phyloP scores from a whole-genome alignment of 2,888 invertebrate species.

The Oxystoma pomonae region DNA sequence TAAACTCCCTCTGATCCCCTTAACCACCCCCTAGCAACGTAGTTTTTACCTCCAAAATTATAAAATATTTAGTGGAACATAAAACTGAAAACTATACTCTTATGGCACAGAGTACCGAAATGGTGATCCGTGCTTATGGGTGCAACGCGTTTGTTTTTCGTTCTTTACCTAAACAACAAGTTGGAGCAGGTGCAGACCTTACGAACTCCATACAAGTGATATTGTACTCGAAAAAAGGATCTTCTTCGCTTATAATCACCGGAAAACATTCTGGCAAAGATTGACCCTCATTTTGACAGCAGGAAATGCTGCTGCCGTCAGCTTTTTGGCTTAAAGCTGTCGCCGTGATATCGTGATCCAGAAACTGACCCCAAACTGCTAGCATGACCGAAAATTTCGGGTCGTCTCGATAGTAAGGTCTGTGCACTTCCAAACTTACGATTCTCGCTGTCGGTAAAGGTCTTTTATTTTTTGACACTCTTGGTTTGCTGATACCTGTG shows the following conservation, averaged over 20 bases:
- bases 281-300: slow-evolving; percentile 52
- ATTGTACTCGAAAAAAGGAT: slow-evolving; percentile 65
- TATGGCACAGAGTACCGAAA: too few relatives aligned
- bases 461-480: slow-evolving; percentile 52
- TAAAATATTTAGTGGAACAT: too few relatives aligned
- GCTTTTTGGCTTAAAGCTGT: slow-evolving; percentile 72
- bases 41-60: too few relatives aligned
- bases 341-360: slow-evolving; percentile 84
- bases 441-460: slow-evolving; percentile 69
- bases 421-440: slow-evolving; percentile 69
- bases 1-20: too few relatives aligned
- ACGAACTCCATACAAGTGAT: slow-evolving; percentile 83
- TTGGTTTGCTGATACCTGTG: slow-evolving; percentile 61
- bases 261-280: slow-evolving; percentile 79
- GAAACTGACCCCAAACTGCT: slow-evolving; percentile 85
- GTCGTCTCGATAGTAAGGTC: slow-evolving; percentile 69
- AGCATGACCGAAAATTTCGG: slow-evolving; percentile 77
- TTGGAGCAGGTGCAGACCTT: slow-evolving; percentile 73
- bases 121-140: too few relatives aligned
- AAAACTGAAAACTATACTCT: too few relatives aligned
- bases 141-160: too few relatives aligned
- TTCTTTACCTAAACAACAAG: slow-evolving; percentile 58
- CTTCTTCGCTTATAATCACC: slow-evolving; percentile 56
- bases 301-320: slow-evolving; percentile 68
- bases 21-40: too few relatives aligned